phyloP scores from a whole-genome alignment of 2,888 invertebrate species.

The Diaphora mendica region DNA sequence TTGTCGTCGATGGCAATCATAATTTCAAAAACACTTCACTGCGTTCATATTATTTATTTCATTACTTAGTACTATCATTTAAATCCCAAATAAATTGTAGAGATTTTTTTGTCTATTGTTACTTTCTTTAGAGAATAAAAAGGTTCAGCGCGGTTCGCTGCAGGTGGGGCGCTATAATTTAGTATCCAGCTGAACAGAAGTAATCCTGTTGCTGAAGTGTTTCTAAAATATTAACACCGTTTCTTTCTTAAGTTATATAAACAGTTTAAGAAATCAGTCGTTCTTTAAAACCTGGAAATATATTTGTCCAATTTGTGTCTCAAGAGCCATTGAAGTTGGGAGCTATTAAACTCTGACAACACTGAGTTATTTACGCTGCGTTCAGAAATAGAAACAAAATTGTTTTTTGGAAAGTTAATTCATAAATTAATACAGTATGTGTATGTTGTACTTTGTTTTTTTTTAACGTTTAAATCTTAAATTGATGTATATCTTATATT shows the following conservation, averaged over 20 bases:
- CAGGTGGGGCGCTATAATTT: neutral
- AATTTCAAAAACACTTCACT: neutral
- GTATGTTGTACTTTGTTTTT: neutral
- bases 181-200: neutral
- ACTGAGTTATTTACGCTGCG: conserved; percentile 27
- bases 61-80: too few species aligned
- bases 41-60: too few species aligned
- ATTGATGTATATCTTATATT: neutral
- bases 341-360: conserved; percentile 25
- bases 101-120: too few species aligned
- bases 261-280: too few species aligned
- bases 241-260: too few species aligned
- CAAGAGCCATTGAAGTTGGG: neutral
- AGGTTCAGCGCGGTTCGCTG: too few species aligned
- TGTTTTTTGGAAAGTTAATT: neutral
- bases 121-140: too few species aligned
- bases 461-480: neutral
- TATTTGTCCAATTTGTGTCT: neutral
- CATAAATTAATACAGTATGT: neutral
- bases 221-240: neutral
- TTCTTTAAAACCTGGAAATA: too few species aligned
- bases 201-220: neutral
- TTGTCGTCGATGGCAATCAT: neutral
- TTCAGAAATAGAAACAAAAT: conserved; percentile 35
- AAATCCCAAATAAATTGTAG: too few species aligned